Base-by-base conservation (phyloP, 2,888 invertebrate species). In the Watsonalla cultraria region DNA sequence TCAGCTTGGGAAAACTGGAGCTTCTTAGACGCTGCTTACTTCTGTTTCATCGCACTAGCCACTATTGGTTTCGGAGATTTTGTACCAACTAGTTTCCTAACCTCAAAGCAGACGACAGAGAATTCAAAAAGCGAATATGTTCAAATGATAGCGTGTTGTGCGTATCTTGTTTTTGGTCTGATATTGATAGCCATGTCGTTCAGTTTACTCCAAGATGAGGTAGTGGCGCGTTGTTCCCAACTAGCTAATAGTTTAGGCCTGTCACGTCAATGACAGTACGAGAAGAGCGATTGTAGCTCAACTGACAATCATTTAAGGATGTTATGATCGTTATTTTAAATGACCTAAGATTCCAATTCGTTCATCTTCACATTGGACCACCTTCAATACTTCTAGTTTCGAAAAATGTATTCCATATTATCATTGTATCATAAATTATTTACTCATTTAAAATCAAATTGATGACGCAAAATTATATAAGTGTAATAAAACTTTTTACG, bases 121-220 rank as follows among this genome's bases (percentile, higher is more conserved):
- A 86, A 68, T 53, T 80, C 89, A 0, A 89, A 70, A 74, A 90
- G 85, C 70, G 93, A 93, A 66, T 94, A 94, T 68, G 84, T 95
- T 51, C 96, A 96, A 76, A 91, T 96, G 77, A 93, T 95, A 58
- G 95, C 95, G 49, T 96, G 96, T 74, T 96, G 96, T 83, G 92
- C 94, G 9, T 96, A 96, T 78, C 86, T 96, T 61, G 92, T 96
- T 59, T 90, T 96, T 58, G 96, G 96, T 35, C 91, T 96, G 11
- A 94, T 96, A 56, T 89, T 96, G 55, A 94, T 96, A 70, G 96
- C 96, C 8, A 96, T 96, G 95, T 95, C 96, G 54, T 96, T 96
- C 73, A 96, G 95, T 80, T 91, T 96, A 56, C 92, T 96, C 55
- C 96, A 96, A 77, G 96, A 96, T 65, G 96, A 96, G 76, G 93